Evolutionary conservation across 2,113 vertebrate species (phyloP).

Genomic region (Haliaeetus leucogaster): DNA sequence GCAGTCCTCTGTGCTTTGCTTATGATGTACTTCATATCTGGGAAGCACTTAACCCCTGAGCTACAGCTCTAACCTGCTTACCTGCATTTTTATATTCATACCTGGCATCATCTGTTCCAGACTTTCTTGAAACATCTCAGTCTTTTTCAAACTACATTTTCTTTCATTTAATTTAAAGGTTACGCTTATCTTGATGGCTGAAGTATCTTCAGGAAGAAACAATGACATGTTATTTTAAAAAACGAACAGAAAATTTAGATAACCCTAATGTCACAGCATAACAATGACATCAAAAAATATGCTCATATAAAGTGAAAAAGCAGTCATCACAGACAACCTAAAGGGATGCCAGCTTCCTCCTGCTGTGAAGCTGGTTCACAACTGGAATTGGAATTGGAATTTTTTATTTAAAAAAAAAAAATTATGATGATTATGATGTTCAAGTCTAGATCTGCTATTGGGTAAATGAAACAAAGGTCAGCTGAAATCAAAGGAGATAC

Average conservation of each 20-base stretch:
- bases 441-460: not conserved
- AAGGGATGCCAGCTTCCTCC: not conserved
- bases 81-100: slow-evolving; percentile 66
- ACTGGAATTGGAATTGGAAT: not conserved
- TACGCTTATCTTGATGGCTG: slow-evolving; percentile 86
- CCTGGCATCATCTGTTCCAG: slow-evolving; percentile 84
- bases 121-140: slow-evolving; percentile 83
- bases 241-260: not conserved
- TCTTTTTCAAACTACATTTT: slow-evolving; percentile 91
- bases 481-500: not conserved
- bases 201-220: slow-evolving; percentile 74
- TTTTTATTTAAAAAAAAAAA: not conserved
- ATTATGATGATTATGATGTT: not conserved
- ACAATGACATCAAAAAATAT: not conserved
- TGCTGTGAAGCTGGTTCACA: not conserved
- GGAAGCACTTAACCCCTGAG: not conserved
- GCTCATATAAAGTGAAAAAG: not conserved
- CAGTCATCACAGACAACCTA: not conserved
- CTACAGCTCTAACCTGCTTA: not conserved
- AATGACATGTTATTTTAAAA: slow-evolving; percentile 53
- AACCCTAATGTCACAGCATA: not conserved
- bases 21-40: not conserved
- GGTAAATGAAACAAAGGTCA: not conserved
- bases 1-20: not conserved
- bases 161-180: slow-evolving; percentile 89